Conservation (phyloP, 1,140 invertebrate species). For the Papilio polyxenes region DNA sequence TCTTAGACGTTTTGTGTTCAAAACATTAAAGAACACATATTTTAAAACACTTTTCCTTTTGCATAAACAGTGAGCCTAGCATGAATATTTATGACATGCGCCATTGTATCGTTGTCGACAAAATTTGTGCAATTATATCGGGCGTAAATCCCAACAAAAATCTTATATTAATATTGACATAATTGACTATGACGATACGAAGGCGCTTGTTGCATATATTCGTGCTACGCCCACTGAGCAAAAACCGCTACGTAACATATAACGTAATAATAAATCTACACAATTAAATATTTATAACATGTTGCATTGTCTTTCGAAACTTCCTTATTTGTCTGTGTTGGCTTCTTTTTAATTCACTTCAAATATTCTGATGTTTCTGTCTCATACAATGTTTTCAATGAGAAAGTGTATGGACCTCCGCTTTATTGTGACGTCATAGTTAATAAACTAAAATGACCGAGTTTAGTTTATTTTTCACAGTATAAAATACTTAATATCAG, state of each 20-base stretch:
- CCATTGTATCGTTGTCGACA: no score
- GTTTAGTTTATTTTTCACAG: no score
- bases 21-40: not conserved
- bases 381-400: not conserved
- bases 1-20: not conserved
- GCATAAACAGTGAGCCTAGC: not conserved
- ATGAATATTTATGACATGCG: no score
- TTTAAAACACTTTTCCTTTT: not conserved
- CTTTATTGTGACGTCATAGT: not conserved
- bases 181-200: no score
- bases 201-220: no score
- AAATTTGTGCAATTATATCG: no score
- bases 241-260: not conserved
- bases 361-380: not conserved
- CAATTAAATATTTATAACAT: constrained; percentile 26
- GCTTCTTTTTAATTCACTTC: not conserved
- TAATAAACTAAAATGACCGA: no score
- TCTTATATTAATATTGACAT: no score
- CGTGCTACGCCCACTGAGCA: not conserved
- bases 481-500: no score
- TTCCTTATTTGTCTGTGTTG: constrained; percentile 2
- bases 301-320: constrained; percentile 4
- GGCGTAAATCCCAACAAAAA: no score
- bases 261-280: constrained; percentile 12
- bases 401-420: not conserved